These are phyloP conservation scores for Gobius niger DNA, from an alignment of 2,113 vertebrate species.

Conservation along the genomic window DNA sequence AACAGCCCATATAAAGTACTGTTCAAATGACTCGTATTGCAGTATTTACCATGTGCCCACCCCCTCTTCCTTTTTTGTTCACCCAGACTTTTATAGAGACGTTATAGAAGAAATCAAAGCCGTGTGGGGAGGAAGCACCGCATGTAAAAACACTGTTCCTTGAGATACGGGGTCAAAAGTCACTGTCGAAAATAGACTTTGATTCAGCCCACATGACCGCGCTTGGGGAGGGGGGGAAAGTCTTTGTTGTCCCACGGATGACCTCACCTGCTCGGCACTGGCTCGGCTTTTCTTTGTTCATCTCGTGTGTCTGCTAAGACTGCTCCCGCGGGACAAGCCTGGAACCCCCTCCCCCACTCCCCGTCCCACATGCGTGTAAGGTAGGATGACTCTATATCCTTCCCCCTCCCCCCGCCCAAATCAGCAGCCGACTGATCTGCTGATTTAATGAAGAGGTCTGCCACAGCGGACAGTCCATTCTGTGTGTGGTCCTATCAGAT, in stretches of 20 bases:
- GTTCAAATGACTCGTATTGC: too few relatives aligned
- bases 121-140: constrained; percentile 2
- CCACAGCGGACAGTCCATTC: constrained; percentile 39
- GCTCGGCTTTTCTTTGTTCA: constrained; percentile 55
- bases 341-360: constrained; percentile 18
- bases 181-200: constrained; percentile 19
- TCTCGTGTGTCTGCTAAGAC: constrained; percentile 58
- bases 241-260: constrained; percentile 55
- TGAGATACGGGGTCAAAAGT: constrained; percentile 21
- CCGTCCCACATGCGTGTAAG: not conserved
- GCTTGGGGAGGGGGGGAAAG: constrained; percentile 35
- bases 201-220: not conserved
- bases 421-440: constrained; percentile 39
- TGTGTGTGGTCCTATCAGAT: not conserved
- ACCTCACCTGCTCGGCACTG: constrained; percentile 62
- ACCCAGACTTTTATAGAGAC: not conserved
- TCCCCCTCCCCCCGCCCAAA: constrained; percentile 42
- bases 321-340: constrained; percentile 53
- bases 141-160: not conserved
- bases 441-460: constrained; percentile 74
- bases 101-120: not conserved
- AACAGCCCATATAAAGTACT: too few relatives aligned
- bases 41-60: too few relatives aligned
- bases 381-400: constrained; percentile 16
- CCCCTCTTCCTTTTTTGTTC: too few relatives aligned